phyloP scores from a whole-genome alignment of 2,888 invertebrate genomes.

The Neuroscelio doddi region DNA sequence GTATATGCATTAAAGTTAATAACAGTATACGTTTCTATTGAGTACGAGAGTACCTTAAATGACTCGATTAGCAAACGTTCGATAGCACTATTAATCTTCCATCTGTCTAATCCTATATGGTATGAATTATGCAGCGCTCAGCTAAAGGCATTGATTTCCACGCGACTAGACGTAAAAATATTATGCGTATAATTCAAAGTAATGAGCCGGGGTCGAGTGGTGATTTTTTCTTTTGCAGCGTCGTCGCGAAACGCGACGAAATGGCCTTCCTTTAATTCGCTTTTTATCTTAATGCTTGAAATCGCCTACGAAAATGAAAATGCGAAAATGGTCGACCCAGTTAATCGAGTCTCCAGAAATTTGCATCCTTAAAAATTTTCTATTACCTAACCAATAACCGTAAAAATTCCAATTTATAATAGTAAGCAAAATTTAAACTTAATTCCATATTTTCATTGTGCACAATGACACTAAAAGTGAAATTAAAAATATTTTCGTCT shows the following conservation, averaged over 20 bases:
- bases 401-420: constrained; percentile 14
- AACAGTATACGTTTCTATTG: constrained; percentile 22
- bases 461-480: too few relatives aligned
- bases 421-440: neutral
- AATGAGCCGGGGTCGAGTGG: constrained; percentile 59
- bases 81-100: constrained; percentile 65
- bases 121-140: constrained; percentile 67
- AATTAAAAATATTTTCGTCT: too few relatives aligned
- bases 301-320: constrained; percentile 28
- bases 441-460: neutral
- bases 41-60: constrained; percentile 29
- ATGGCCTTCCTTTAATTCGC: constrained; percentile 43
- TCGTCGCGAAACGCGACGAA: constrained; percentile 36
- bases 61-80: constrained; percentile 61
- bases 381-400: constrained; percentile 25
- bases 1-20: constrained; percentile 14
- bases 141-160: constrained; percentile 67
- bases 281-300: constrained; percentile 46
- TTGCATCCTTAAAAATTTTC: constrained; percentile 21
- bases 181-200: constrained; percentile 70
- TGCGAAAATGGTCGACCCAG: constrained; percentile 32
- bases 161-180: constrained; percentile 62
- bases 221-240: constrained; percentile 24
- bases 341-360: constrained; percentile 38
- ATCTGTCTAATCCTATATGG: constrained; percentile 61